Conservation (phyloP, 2,797 vertebrate species). For the Nyctibius grandis region DNA sequence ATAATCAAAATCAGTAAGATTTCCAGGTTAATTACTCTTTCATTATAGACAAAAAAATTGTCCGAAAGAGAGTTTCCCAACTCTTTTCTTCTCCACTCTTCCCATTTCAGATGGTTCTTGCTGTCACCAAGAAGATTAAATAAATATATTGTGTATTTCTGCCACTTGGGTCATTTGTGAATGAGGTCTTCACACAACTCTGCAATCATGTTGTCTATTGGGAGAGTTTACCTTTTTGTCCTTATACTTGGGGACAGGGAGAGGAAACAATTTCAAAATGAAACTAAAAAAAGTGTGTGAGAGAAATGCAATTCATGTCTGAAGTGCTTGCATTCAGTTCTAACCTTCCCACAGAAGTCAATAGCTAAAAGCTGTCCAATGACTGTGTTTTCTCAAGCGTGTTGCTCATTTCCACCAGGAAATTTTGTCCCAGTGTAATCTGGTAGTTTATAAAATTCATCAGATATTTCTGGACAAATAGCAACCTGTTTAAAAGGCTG, state of each 20-base stretch:
- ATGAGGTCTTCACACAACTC: neutral
- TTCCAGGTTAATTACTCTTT: neutral
- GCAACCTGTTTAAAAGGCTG: neutral
- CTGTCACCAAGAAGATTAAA: neutral
- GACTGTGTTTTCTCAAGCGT: fast-evolving
- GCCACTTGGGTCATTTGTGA: neutral
- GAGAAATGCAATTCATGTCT: neutral
- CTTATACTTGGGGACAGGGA: neutral
- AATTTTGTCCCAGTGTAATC: neutral
- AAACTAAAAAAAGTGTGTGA: neutral
- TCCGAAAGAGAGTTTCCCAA: neutral
- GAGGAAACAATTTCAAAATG: neutral
- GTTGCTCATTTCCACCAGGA: neutral
- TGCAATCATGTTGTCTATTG: neutral
- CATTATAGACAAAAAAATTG: neutral
- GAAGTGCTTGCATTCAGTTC: neutral
- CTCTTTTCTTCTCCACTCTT: neutral
- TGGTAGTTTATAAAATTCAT: neutral
- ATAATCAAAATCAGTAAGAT: neutral
- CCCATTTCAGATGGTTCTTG: neutral
- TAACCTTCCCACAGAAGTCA: neutral
- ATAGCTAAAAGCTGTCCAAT: neutral
- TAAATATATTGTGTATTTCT: neutral
- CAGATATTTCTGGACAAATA: neutral
- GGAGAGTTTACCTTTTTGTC: neutral